These are phyloP conservation scores for Rhagologus leucostigma DNA, from an alignment of 2,113 vertebrate genomes.

Conservation along the genomic window DNA sequence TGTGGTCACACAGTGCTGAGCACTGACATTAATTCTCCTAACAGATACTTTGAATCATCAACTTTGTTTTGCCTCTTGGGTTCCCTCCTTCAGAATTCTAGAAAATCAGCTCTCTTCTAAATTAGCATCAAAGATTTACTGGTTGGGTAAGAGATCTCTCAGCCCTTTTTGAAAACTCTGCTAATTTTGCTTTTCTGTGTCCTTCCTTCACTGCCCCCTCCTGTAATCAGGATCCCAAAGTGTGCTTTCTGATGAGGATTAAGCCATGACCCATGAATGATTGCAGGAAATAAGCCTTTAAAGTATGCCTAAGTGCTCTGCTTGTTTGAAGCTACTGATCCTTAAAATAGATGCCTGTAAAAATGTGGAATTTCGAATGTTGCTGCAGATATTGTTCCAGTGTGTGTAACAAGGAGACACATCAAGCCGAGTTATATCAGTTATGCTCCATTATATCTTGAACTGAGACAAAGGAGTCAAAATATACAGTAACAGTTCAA, in stretches of 20 bases:
- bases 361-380: constrained; percentile 17
- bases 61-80: not conserved
- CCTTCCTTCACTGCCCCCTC: not conserved
- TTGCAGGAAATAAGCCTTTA: constrained; percentile 56
- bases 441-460: constrained; percentile 49
- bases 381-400: constrained; percentile 25
- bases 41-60: not conserved
- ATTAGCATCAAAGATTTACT: not conserved
- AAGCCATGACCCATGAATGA: constrained; percentile 27
- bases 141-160: not conserved
- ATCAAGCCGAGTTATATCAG: constrained; percentile 24
- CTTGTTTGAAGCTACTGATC: constrained; percentile 54
- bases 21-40: not conserved
- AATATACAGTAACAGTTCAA: not conserved
- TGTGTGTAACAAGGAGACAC: not conserved
- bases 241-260: constrained; percentile 17
- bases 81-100: not conserved
- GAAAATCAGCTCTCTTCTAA: not conserved
- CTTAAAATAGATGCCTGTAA: constrained; percentile 55
- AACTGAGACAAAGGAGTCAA: constrained; percentile 25
- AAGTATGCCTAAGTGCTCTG: constrained; percentile 43
- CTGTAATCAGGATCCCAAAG: not conserved
- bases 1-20: not conserved
- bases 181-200: not conserved
- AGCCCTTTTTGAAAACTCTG: not conserved